These are phyloP conservation scores for Sebastes trivittatus DNA, from an alignment of 2,797 vertebrate genomes.

Conservation along the genomic window DNA sequence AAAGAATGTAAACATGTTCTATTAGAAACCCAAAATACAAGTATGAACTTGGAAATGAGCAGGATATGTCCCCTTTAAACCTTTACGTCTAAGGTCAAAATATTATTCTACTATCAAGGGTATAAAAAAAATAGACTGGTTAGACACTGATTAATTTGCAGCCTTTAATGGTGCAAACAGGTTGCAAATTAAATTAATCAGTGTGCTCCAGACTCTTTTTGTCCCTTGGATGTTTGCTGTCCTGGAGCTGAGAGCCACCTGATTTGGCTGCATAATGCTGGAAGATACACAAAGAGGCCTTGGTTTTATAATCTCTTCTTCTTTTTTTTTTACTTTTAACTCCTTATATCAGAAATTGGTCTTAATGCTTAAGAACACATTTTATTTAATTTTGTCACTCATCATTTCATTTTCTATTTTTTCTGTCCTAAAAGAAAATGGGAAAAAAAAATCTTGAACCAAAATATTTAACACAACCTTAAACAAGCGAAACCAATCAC, in stretches of 20 bases:
- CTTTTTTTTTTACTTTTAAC: background rate
- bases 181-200: background rate
- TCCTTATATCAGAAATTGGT: background rate
- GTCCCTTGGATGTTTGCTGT: background rate
- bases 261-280: background rate
- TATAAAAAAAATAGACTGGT: no score
- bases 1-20: no score
- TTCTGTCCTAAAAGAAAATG: background rate
- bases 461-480: background rate
- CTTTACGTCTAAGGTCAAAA: background rate
- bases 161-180: background rate
- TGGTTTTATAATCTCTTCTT: background rate
- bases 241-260: background rate
- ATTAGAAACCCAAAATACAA: no score
- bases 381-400: background rate
- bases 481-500: background rate
- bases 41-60: no score
- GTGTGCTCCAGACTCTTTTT: background rate
- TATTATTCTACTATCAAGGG: background rate
- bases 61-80: background rate
- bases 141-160: background rate
- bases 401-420: background rate
- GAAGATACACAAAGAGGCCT: background rate
- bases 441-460: background rate
- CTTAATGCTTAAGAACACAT: no score